phyloP scores from a whole-genome alignment of 2,888 invertebrate species.

The Torymus auratus region DNA sequence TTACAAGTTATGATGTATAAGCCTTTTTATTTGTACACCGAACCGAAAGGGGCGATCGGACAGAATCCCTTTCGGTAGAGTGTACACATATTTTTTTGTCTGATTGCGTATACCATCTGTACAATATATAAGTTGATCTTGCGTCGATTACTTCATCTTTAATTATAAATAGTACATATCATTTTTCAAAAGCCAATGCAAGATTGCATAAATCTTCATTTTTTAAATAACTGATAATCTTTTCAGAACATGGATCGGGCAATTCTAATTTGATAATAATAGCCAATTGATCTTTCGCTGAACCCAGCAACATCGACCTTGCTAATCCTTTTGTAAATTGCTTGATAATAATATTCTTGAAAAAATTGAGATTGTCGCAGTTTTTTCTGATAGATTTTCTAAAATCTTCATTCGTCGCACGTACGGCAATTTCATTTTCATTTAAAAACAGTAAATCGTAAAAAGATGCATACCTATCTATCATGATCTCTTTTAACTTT shows the following conservation, averaged over 20 bases:
- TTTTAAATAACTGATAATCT: slow-evolving; percentile 43
- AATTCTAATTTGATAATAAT: slow-evolving; percentile 23
- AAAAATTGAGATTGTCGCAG: slow-evolving; percentile 37
- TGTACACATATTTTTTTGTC: too few species aligned
- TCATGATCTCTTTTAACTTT: slow-evolving; percentile 18
- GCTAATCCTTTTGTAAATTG: slow-evolving; percentile 50
- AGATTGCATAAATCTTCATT: slow-evolving; percentile 55
- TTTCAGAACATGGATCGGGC: slow-evolving; percentile 50
- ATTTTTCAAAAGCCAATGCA: slow-evolving; percentile 51
- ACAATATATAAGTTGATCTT: too few species aligned
- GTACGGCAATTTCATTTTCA: slow-evolving; percentile 48
- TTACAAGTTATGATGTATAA: too few species aligned
- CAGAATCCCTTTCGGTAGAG: too few species aligned
- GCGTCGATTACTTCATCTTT: too few species aligned
- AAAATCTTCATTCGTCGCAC: slow-evolving; percentile 39
- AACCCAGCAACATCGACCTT: slow-evolving; percentile 42
- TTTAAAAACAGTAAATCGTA: slow-evolving; percentile 53
- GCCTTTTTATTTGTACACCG: too few species aligned
- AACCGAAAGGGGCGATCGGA: too few species aligned
- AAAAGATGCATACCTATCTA: slow-evolving; percentile 52
- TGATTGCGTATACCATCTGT: too few species aligned
- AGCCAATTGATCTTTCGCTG: slow-evolving; percentile 38
- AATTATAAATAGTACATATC: background rate
- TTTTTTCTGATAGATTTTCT: slow-evolving; percentile 15
- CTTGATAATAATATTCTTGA: slow-evolving; percentile 45